phyloP scores from a whole-genome alignment of 2,888 invertebrate genomes.

The Drosophila barbarae region DNA sequence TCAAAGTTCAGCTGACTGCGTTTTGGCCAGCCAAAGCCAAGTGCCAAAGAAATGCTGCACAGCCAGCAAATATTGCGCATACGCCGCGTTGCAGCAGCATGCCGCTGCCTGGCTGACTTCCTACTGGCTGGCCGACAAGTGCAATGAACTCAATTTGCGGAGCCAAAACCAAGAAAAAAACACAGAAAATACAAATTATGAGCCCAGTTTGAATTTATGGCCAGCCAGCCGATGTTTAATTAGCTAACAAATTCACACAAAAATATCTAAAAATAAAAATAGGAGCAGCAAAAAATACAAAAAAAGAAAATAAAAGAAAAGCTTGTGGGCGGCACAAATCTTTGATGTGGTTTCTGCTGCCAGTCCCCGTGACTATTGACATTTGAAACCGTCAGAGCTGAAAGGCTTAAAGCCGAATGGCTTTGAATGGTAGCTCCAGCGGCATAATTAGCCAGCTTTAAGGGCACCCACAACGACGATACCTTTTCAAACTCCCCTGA shows the following conservation, averaged over 20 bases:
- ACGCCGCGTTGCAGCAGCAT: conserved; percentile 62
- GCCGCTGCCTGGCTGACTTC: conserved; percentile 24
- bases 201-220: conserved; percentile 50
- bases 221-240: conserved; percentile 57
- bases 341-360: conserved; percentile 65
- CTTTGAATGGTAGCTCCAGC: conserved; percentile 4
- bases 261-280: conserved; percentile 27
- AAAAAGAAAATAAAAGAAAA: conserved; percentile 39
- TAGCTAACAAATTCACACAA: conserved; percentile 47
- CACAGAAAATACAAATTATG: conserved; percentile 46
- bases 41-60: conserved; percentile 74
- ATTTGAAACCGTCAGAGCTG: conserved; percentile 14
- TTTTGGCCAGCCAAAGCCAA: conserved; percentile 64
- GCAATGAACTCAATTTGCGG: conserved; percentile 70
- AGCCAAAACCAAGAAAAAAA: conserved; percentile 18
- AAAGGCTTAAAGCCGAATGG: conserved; percentile 34
- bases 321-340: conserved; percentile 17
- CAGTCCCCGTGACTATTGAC: conserved; percentile 26
- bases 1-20: conserved; percentile 72
- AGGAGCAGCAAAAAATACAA: neutral
- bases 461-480: conserved; percentile 14
- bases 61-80: conserved; percentile 75
- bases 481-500: conserved; percentile 49
- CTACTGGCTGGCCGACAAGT: conserved; percentile 60
- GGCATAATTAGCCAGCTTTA: conserved; percentile 60